These are phyloP conservation scores for Nothobranchius furzeri DNA, from an alignment of 2,113 vertebrate species.

Conservation along the genomic window DNA sequence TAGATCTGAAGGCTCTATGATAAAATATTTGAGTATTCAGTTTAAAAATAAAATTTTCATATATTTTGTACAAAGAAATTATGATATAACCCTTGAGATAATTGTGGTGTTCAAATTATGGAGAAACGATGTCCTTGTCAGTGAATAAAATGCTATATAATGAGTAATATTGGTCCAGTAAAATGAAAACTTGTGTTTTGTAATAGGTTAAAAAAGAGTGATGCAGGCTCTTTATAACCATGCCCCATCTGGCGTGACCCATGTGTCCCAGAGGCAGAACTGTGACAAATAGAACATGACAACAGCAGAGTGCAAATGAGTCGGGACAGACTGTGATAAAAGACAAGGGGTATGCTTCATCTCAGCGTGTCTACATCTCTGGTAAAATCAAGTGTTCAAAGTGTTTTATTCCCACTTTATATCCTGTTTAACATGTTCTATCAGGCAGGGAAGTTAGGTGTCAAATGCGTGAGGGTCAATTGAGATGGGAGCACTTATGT, in stretches of 20 bases:
- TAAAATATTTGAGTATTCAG: background rate
- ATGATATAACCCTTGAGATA: no score
- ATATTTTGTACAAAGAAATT: no score
- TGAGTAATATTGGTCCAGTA: background rate
- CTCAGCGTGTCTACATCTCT: background rate
- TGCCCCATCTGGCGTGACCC: constrained; percentile 45
- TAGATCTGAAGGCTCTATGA: background rate
- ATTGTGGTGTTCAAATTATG: no score
- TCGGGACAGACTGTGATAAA: constrained; percentile 27
- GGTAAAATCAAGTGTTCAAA: background rate
- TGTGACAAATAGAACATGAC: constrained; percentile 35
- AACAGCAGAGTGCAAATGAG: constrained; percentile 30
- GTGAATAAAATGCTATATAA: background rate
- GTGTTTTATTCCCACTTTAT: background rate
- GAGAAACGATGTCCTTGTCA: no score
- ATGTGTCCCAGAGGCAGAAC: constrained; percentile 38
- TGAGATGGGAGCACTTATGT: no score
- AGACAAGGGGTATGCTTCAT: constrained; percentile 1
- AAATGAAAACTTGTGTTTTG: background rate
- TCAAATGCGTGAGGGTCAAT: no score
- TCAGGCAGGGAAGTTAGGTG: no score
- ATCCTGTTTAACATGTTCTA: no score
- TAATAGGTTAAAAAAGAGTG: background rate
- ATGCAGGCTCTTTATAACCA: constrained; percentile 8
- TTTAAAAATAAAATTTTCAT: background rate